Evolutionary conservation across 2,888 invertebrate genomes (phyloP), one percentile per base, ranked within the genome.

Genomic region (Auanema sp.): DNA sequence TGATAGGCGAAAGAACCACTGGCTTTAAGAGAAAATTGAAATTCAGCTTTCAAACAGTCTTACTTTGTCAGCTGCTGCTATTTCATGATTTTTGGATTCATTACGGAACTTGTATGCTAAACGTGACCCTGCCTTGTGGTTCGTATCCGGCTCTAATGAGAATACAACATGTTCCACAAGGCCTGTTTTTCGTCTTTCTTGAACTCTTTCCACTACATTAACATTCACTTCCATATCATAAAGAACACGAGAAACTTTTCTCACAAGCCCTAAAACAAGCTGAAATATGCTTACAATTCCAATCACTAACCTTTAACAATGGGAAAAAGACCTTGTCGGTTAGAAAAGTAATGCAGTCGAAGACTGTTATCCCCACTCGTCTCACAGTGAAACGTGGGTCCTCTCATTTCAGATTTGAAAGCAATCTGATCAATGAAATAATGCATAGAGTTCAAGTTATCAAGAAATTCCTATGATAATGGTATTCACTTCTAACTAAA

Each of bases 381-480:
- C 41, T 75, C 75, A 43, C 75, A 72, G 43, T 72, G 72, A 51
- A 80, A 80, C 2, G 75, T 75, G 0, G 80, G 79, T 10, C 79
- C 79, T 23, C 75, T 71, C 72, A 79, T 79, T 23, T 78, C 77
- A 24, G 72, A 73, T 64, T 77, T 71, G 68, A 80, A 80, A 0
- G 79, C 78, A 25, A 79, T 76, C 52, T 78, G 79, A 64, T 79
- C 79, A 55, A 80, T 79, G 71, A 80, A 80, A 58, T 79, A 80
- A 65, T 80, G 80, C 77, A 80, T 77, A 21, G 79, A 74, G 67
- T 77, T 79, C 11, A 80, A 66, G 50, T 78, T 80, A 60, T 80
- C 73, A 11, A 80, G 60, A 61, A 79, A 80, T 43, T 79, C 79
- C 73, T 78, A 16, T 21, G 72, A 53, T 18, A n/a, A 16, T 16